These are phyloP conservation scores for Otis tarda DNA, from an alignment of 2,113 vertebrate species.

Conservation along the genomic window DNA sequence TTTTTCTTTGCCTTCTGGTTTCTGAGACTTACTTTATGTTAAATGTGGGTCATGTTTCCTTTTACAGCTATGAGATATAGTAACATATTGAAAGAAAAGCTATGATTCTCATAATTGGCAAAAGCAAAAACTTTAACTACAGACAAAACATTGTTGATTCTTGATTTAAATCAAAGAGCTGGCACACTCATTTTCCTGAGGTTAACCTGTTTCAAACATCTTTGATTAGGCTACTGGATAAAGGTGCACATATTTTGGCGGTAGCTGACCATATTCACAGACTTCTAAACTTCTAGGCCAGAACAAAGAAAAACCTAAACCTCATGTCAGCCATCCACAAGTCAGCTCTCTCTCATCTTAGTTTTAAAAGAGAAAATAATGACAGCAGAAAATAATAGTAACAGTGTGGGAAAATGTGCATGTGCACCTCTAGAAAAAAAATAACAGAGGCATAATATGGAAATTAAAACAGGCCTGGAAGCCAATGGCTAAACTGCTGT, in stretches of 20 bases:
- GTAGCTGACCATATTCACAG: neutral
- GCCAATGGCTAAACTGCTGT: neutral
- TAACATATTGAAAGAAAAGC: constrained; percentile 4
- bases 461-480: neutral
- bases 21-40: constrained; percentile 11
- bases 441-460: neutral
- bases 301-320: neutral
- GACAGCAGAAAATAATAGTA: neutral
- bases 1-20: constrained; percentile 2
- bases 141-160: constrained; percentile 17
- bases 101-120: neutral
- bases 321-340: neutral
- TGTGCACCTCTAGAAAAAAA: neutral
- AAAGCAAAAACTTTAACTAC: constrained; percentile 15
- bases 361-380: neutral
- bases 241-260: neutral
- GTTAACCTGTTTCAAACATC: neutral
- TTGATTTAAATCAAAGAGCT: constrained; percentile 24
- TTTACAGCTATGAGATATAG: neutral
- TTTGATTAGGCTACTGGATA: neutral
- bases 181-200: neutral
- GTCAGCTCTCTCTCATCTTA: neutral
- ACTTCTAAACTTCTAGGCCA: neutral
- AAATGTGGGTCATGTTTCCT: neutral
- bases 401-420: neutral